Percentiles rank a stretch among this genome's conserved stretches.
Evolutionary conservation across 2,797 vertebrate species (phyloP).

Genomic region (Fundulus diaphanus): DNA sequence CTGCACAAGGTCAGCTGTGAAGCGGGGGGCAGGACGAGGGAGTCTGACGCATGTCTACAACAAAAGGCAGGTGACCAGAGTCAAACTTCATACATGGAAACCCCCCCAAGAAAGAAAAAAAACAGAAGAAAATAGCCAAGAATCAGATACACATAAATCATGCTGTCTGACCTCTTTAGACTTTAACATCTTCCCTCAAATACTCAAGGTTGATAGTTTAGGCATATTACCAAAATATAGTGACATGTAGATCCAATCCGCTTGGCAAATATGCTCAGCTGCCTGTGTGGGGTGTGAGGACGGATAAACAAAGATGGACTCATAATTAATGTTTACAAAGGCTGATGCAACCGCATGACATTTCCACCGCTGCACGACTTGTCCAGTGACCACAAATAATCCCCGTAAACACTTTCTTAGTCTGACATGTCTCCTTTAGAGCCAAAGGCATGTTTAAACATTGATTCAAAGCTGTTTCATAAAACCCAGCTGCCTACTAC

Average conservation of each 20-base stretch:
- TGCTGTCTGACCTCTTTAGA: constrained; percentile 46
- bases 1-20: constrained; percentile 76
- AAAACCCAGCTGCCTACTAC: constrained; percentile 17
- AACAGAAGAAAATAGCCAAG: constrained; percentile 13
- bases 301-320: constrained; percentile 83
- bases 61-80: constrained; percentile 76
- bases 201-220: constrained; percentile 53
- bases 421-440: constrained; percentile 48
- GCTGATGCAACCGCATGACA: constrained; percentile 84
- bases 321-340: constrained; percentile 87
- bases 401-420: constrained; percentile 68
- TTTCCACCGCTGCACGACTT: constrained; percentile 75
- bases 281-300: constrained; percentile 79
- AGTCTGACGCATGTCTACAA: constrained; percentile 74
- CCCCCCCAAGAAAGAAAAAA: too few species aligned
- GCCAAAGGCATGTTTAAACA: constrained; percentile 58
- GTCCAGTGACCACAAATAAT: constrained; percentile 73
- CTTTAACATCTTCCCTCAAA: constrained; percentile 63
- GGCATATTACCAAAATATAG: constrained; percentile 78
- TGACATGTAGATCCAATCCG: constrained; percentile 83
- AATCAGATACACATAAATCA: constrained; percentile 7
- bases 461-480: constrained; percentile 35
- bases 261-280: constrained; percentile 89
- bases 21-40: constrained; percentile 59
- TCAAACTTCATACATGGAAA: constrained; percentile 47